Conservation (phyloP, 1,140 invertebrate genomes). For the Cepaea nemoralis region DNA sequence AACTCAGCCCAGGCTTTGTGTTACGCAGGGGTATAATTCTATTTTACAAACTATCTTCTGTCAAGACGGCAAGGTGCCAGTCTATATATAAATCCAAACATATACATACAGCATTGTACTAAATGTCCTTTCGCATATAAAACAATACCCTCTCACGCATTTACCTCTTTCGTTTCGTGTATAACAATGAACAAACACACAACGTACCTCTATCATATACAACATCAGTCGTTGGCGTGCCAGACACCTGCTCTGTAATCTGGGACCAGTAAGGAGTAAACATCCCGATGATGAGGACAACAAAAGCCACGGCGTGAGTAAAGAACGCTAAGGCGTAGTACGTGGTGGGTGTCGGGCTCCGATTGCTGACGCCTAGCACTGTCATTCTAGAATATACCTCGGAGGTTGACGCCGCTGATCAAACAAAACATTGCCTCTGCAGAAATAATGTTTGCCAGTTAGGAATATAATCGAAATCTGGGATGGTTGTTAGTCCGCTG, state of each 20-base stretch:
- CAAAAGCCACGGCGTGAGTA: constrained; percentile 11
- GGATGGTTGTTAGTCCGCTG: no score
- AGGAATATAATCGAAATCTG: neutral
- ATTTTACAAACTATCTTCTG: no score
- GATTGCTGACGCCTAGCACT: constrained; percentile 4
- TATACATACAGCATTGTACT: no score
- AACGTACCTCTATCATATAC: constrained; percentile 15
- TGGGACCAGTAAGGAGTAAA: constrained; percentile 22
- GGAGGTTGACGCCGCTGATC: neutral
- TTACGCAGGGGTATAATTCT: no score
- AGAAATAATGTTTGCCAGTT: neutral
- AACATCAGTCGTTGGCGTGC: neutral
- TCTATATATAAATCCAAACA: no score
- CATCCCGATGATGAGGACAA: neutral
- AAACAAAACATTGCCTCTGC: neutral
- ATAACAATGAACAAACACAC: no score
- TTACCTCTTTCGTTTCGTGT: no score
- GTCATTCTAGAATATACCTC: neutral
- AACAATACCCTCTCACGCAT: no score
- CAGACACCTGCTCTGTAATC: constrained; percentile 3
- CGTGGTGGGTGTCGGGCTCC: neutral
- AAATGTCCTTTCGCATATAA: no score
- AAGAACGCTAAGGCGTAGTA: constrained; percentile 21
- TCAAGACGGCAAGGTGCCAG: no score
- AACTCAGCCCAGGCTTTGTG: no score